A percentile compares a stretch with the other conserved stretches of the same genome.
phyloP scores from a whole-genome alignment of 1,140 invertebrate genomes.

The Yoshiicerus persimilis region DNA sequence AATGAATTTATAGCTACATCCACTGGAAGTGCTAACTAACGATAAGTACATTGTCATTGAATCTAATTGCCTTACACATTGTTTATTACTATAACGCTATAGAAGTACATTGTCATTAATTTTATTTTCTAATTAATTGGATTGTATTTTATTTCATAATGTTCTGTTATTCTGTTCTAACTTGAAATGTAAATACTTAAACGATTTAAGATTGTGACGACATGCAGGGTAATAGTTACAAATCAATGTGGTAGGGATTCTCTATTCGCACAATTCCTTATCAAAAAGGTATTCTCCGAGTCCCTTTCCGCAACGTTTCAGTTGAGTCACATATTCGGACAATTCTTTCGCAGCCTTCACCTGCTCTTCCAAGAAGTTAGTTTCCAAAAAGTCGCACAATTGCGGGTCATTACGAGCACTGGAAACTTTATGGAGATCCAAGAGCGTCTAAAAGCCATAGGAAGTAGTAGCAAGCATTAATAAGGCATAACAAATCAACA shows the following conservation, averaged over 20 bases:
- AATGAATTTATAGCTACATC: background rate
- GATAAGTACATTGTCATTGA: background rate
- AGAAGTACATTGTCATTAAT: background rate
- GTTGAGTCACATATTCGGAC: slow-evolving; percentile 61
- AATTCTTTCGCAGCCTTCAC: slow-evolving; percentile 65
- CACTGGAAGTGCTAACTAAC: background rate
- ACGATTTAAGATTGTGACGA: background rate
- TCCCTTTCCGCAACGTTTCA: slow-evolving; percentile 63
- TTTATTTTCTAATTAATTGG: background rate
- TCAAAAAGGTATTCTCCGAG: slow-evolving; percentile 67
- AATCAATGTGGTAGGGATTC: background rate
- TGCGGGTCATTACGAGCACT: slow-evolving; percentile 51
- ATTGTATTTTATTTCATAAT: background rate
- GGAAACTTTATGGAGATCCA: slow-evolving; percentile 59
- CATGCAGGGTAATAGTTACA: background rate
- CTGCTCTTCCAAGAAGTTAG: slow-evolving; percentile 63
- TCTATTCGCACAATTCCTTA: slow-evolving; percentile 54
- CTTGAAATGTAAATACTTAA: background rate
- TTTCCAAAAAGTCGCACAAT: slow-evolving; percentile 63
- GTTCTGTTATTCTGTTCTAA: background rate
- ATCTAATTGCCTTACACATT: too few relatives aligned
- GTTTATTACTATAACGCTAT: too few relatives aligned
- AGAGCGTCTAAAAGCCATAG: slow-evolving; percentile 52
- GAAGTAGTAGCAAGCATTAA: background rate
- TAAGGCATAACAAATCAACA: too few relatives aligned